phyloP scores from a whole-genome alignment of 1,140 invertebrate genomes.

The Manduca sexta region DNA sequence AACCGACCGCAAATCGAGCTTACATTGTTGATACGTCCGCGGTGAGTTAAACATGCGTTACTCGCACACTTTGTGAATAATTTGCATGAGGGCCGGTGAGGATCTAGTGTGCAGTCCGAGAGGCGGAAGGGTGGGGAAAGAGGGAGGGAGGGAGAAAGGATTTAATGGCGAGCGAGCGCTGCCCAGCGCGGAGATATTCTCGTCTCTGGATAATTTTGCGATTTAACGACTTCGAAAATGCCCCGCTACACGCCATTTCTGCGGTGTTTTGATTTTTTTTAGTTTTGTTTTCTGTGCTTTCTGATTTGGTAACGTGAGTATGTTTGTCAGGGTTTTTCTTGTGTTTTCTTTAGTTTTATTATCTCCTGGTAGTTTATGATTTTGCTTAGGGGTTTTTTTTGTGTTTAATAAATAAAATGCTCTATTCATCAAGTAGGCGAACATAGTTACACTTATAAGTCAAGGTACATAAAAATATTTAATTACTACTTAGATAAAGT shows the following conservation, averaged over 20 bases:
- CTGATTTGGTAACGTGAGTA: too few relatives aligned
- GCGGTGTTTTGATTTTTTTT: too few relatives aligned
- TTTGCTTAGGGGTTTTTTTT: too few relatives aligned
- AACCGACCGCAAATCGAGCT: neutral
- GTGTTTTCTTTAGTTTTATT: too few relatives aligned
- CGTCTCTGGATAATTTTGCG: slow-evolving; percentile 34
- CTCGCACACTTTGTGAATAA: slow-evolving; percentile 39
- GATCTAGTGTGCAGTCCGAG: slow-evolving; percentile 8
- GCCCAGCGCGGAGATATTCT: slow-evolving; percentile 36
- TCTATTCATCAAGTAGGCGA: too few relatives aligned
- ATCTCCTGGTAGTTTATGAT: too few relatives aligned
- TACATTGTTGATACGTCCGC: slow-evolving; percentile 10
- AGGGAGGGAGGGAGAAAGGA: slow-evolving; percentile 11
- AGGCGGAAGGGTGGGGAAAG: slow-evolving; percentile 2
- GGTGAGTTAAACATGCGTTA: slow-evolving; percentile 26
- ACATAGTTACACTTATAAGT: too few relatives aligned
- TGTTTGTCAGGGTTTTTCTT: too few relatives aligned
- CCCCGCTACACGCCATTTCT: slow-evolving; percentile 1
- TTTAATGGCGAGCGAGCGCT: slow-evolving; percentile 28
- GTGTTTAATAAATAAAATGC: too few relatives aligned
- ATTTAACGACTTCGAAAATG: slow-evolving; percentile 34
- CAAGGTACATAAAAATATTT: too few relatives aligned
- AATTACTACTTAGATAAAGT: too few relatives aligned
- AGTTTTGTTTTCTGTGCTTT: too few relatives aligned
- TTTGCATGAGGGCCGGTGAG: slow-evolving; percentile 24